Evolutionary conservation across 2,797 vertebrate genomes (phyloP).

Genomic region (Pampus argenteus): DNA sequence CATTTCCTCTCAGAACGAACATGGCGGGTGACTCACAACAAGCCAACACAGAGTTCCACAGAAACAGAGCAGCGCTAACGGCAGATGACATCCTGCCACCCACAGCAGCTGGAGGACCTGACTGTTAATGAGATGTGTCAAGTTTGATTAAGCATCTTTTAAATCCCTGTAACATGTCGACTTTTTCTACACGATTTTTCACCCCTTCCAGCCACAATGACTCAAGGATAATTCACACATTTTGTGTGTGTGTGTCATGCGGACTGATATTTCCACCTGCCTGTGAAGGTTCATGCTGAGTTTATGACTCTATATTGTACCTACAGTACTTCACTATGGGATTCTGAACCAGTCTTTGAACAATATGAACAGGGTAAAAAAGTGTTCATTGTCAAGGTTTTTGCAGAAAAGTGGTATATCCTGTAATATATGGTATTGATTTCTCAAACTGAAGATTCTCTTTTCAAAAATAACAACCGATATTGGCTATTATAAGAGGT

Average conservation of each 20-base stretch:
- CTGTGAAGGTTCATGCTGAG: constrained; percentile 4
- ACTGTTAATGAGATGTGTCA: constrained; percentile 40
- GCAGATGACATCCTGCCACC: constrained; percentile 42
- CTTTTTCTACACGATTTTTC: constrained; percentile 2
- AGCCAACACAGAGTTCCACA: constrained; percentile 32
- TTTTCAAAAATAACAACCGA: constrained; percentile 10
- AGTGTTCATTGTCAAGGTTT: constrained; percentile 3
- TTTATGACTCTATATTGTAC: neutral
- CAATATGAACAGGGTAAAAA: neutral
- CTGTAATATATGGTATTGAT: neutral
- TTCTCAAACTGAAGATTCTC: constrained; percentile 6
- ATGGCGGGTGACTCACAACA: constrained; percentile 28
- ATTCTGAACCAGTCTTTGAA: neutral
- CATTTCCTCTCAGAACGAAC: constrained; percentile 37
- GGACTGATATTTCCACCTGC: neutral
- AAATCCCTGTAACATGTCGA: constrained; percentile 15
- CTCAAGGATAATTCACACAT: neutral
- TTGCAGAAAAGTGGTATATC: neutral
- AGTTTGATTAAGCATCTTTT: constrained; percentile 48
- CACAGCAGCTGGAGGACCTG: constrained; percentile 10
- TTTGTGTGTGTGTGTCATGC: neutral
- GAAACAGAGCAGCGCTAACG: constrained; percentile 14
- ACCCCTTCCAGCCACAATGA: neutral
- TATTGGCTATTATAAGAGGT: constrained; percentile 22
- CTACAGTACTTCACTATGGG: neutral